Base-by-base conservation (phyloP, 1,140 invertebrate genomes). In the Popillia japonica region DNA sequence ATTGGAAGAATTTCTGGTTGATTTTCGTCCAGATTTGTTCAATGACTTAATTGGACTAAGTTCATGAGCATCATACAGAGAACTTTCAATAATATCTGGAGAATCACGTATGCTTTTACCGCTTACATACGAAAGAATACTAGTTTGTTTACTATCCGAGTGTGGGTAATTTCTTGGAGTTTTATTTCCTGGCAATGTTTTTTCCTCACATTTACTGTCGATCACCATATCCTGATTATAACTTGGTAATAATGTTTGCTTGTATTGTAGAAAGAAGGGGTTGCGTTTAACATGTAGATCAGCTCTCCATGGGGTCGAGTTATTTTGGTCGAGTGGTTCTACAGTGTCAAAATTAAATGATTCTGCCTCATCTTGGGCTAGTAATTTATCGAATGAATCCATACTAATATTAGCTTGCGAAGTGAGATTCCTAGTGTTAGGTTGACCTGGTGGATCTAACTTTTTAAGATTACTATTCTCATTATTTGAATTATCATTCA, bases 221-320 rank as follows among this genome's bases (percentile, higher is more conserved):
- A 77, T 40, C 20, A 77, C 64, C 76, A 77, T 72, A 44, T 77
- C 76, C 41, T 77, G 76, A 44, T 77, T 77, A 10, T 77, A 77
- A 72, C 22, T 42, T 23, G 76, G 76, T 34, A 77, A 40, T 9
- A 40, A 68, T 22, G 55, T 64, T 61, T 40, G 22, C 61, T 77
- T 77, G 27, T 64, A 77, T 68, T 77, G 76, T 27, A 76, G 23
- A 22, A 76, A 76, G 20, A 42, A 42, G 1, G 75, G 75, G 23
- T 76, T 76, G 10, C 75, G 41, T 55, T 9, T 22, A 14, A 76
- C 75, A 22, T 76, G 22, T 2, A 76, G 17, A 14, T 44, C 23
- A 44, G 44, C 2, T 55, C 75, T 76, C 75, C 75, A 76, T 23
- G 75, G 75, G 9, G 40, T 76, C 9, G 75, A 68, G 6, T 68